Conservation (phyloP, 2,797 vertebrate species). For the Chaunax sp. region DNA sequence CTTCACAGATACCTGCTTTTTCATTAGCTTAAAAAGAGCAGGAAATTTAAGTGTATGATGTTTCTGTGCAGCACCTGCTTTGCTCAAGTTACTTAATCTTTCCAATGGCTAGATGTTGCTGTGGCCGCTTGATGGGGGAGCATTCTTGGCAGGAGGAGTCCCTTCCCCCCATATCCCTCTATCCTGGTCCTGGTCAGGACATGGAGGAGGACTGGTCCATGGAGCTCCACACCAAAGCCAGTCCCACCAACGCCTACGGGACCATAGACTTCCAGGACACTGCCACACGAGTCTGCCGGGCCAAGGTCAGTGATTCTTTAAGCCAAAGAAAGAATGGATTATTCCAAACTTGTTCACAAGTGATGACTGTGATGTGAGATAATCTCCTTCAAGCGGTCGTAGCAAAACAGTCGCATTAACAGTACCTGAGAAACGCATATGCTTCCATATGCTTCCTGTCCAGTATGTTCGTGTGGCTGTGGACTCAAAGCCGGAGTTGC, state of each 20-base stretch:
- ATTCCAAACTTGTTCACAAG: background rate
- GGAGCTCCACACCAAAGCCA: constrained; percentile 87
- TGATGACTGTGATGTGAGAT: constrained; percentile 32
- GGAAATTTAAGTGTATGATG: background rate
- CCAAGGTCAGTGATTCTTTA: constrained; percentile 87
- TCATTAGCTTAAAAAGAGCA: background rate
- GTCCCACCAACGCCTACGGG: constrained; percentile 93
- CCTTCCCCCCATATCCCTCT: constrained; percentile 69
- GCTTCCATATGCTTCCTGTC: too few species aligned
- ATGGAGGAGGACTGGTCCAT: constrained; percentile 89
- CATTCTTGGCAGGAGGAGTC: constrained; percentile 84
- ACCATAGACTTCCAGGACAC: constrained; percentile 94
- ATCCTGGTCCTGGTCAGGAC: constrained; percentile 59
- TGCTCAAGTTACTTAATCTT: constrained; percentile 10
- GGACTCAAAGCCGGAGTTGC: constrained; percentile 87
- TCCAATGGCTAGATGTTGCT: constrained; percentile 88
- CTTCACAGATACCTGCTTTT: background rate
- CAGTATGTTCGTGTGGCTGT: constrained; percentile 94
- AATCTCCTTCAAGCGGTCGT: constrained; percentile 10
- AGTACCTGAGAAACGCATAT: background rate
- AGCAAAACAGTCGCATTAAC: constrained; percentile 13
- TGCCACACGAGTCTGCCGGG: constrained; percentile 89
- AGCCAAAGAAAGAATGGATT: background rate
- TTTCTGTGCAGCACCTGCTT: background rate
- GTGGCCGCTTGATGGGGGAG: constrained; percentile 91